Conservation (phyloP, 2,797 vertebrate species). For the Melanotaenia pygmaea region DNA sequence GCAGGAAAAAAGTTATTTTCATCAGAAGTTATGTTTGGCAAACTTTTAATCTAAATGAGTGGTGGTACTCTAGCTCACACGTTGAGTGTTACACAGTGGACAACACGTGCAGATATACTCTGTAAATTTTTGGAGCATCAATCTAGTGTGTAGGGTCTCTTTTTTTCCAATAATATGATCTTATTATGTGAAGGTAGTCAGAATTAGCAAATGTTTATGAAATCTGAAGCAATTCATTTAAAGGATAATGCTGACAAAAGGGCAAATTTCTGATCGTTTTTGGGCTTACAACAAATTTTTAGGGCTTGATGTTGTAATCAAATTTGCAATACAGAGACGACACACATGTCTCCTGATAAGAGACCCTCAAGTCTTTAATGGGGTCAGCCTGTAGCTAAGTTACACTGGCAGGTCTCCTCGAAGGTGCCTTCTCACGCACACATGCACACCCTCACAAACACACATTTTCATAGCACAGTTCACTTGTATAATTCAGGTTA, state of each 20-base stretch:
- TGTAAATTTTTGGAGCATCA: neutral
- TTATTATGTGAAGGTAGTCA: no score
- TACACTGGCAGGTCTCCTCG: constrained; percentile 60
- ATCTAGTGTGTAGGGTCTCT: no score
- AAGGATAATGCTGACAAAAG: no score
- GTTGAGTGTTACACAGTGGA: no score
- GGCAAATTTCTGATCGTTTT: no score
- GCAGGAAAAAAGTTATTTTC: no score
- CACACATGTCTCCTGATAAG: constrained; percentile 17
- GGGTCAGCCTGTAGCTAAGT: constrained; percentile 63
- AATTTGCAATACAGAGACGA: neutral
- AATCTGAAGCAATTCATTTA: no score
- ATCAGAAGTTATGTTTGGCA: constrained; percentile 1
- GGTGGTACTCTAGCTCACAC: neutral
- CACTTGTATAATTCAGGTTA: constrained; percentile 79
- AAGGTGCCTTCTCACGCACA: constrained; percentile 54
- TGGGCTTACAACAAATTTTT: neutral
- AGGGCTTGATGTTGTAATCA: no score
- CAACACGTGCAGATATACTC: no score
- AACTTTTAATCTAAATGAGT: constrained; percentile 9
- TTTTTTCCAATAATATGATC: no score
- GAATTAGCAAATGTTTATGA: no score
- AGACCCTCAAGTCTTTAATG: constrained; percentile 55
- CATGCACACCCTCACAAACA: constrained; percentile 46
- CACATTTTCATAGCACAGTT: constrained; percentile 64